Evolutionary conservation across 2,113 vertebrate species (phyloP), one percentile per base, ranked within the genome.

Genomic region (Clupea harengus): DNA sequence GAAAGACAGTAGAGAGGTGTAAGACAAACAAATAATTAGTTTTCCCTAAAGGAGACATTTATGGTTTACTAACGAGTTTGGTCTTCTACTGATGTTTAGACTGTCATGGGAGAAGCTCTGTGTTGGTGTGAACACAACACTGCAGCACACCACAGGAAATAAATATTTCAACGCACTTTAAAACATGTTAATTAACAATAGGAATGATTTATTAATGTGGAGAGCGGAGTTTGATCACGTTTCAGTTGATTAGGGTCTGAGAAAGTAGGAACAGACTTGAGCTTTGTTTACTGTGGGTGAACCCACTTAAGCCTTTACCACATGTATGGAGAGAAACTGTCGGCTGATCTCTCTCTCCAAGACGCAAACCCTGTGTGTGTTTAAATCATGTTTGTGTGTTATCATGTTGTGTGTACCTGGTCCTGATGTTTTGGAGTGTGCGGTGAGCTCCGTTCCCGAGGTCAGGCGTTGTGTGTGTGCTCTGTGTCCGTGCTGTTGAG

Each of bases 391-490:
- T 10, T 49, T 67, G 20, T 39, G 6, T 45, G n/a, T 64, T 1
- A 78, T 28, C 10, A 50, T 28, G 6, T 82, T 8, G 10, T 92
- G 57, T 64, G 67, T 93, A 99, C 98, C 97, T 97, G 91, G 96
- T 96, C 81, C 94, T 95, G 92, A 99, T 95, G 84, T 95, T 92
- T 28, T 96, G 95, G 92, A 99, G 95, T 85, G 98, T 94, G 15
- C 96, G 96, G 90, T 99, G 98, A 22, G 97, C 96, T 2, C 97
- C 98, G 46, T 95, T 95, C 0, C 97, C 97, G 89, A 98, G 97
- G 93, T 97, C 52, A 99, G 95, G 95, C 96, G 97, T 0, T 0
- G 98, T 97, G 87, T 99, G 96, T 88, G 97, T 97, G 94, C 95
- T 99, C 86, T 98, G 78, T 97, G 95, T 82, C 97, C 96, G 89